Percentiles rank a stretch among this genome's conserved stretches.
These are phyloP conservation scores for Callipepla californica DNA, from an alignment of 2,113 vertebrate species.

Conservation along the genomic window DNA sequence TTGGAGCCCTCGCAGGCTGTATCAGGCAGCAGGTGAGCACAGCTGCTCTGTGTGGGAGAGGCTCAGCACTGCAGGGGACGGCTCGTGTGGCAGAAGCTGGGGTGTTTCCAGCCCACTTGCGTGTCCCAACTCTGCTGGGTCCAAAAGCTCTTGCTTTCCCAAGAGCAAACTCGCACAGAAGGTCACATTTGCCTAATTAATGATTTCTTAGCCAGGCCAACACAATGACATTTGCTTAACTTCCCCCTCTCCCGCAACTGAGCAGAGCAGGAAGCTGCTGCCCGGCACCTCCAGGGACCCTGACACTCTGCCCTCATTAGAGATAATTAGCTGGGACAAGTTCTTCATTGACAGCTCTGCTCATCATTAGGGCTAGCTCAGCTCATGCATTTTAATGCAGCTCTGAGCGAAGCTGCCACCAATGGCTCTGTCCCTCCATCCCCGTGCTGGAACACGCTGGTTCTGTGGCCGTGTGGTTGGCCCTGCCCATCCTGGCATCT, in stretches of 20 bases:
- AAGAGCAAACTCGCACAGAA: constrained; percentile 44
- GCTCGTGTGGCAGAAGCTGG: neutral
- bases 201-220: constrained; percentile 23
- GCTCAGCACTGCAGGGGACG: neutral
- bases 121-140: neutral
- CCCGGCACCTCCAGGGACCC: constrained; percentile 52
- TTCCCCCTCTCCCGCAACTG: constrained; percentile 23
- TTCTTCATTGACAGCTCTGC: constrained; percentile 66
- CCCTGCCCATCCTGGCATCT: neutral
- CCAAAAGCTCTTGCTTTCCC: neutral
- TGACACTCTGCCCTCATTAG: constrained; percentile 73
- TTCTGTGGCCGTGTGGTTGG: neutral
- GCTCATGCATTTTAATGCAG: constrained; percentile 68
- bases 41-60: neutral
- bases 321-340: constrained; percentile 71
- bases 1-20: accelerated
- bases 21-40: neutral
- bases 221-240: constrained; percentile 42
- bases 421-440: neutral
- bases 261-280: constrained; percentile 53
- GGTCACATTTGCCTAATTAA: constrained; percentile 63
- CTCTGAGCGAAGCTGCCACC: constrained; percentile 1
- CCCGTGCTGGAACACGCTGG: neutral
- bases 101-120: neutral
- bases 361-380: constrained; percentile 52